Conservation (phyloP, 92 coral and sea anemone species). For the Isaurus tuberculatus region DNA sequence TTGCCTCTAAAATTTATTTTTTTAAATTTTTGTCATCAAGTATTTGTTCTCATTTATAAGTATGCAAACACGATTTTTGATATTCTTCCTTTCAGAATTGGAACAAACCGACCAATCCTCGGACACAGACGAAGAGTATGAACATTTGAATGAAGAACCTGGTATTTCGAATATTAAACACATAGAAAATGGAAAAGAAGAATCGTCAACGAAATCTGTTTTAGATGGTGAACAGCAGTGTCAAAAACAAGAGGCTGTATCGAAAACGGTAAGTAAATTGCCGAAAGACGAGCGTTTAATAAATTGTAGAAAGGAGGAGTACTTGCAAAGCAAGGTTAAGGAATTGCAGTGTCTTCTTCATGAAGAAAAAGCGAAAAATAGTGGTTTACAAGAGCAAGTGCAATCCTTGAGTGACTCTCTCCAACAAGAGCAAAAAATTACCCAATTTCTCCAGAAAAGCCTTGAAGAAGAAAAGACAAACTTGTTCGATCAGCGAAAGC, state of each 20-base stretch:
- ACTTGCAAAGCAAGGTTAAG: conserved; percentile 11
- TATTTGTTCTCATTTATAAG: background rate
- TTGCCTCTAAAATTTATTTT: no score
- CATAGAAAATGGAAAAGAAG: background rate
- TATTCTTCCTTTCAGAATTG: background rate
- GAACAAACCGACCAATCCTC: background rate
- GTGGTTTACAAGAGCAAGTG: conserved; percentile 56
- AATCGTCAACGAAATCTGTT: background rate
- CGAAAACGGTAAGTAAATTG: background rate
- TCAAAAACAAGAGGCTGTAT: background rate
- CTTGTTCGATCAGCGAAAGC: conserved; percentile 70
- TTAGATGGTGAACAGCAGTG: background rate
- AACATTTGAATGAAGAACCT: conserved; percentile 24
- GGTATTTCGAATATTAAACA: background rate
- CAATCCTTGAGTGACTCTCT: conserved; percentile 54
- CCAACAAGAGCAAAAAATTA: conserved; percentile 48
- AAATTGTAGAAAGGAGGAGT: background rate
- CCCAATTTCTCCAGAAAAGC: conserved; percentile 48
- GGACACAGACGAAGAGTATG: conserved; percentile 39
- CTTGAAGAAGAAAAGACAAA: conserved; percentile 69
- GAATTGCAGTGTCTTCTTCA: conserved; percentile 24
- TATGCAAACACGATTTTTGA: background rate
- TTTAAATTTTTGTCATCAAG: no score
- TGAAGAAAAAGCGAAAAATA: conserved; percentile 42
- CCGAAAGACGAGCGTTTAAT: background rate